These are phyloP conservation scores for Bursaphelenchus mucronatus DNA, from an alignment of 1,140 invertebrate species.

Conservation along the genomic window DNA sequence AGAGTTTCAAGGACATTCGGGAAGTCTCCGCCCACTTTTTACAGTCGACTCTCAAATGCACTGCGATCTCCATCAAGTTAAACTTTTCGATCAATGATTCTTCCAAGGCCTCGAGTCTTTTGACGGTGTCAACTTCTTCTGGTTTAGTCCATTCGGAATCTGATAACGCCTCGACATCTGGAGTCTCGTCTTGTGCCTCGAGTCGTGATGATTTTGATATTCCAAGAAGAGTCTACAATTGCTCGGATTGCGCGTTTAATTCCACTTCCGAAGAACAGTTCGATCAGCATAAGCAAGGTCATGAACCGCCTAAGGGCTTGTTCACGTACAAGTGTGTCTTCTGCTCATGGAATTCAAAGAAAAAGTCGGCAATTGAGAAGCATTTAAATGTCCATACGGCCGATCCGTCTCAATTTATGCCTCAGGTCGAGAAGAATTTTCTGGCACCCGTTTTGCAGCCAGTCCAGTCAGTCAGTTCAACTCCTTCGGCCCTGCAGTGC, in stretches of 20 bases:
- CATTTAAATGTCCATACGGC: slow-evolving; percentile 40
- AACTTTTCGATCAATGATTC: slow-evolving; percentile 27
- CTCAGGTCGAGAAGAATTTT: slow-evolving; percentile 40
- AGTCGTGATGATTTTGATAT: neutral
- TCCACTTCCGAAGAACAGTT: slow-evolving; percentile 10
- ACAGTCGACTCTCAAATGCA: slow-evolving; percentile 13
- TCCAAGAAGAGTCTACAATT: slow-evolving; percentile 3
- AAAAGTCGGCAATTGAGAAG: slow-evolving; percentile 29
- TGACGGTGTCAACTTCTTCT: slow-evolving; percentile 14
- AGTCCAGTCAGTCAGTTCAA: no score
- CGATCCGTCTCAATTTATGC: slow-evolving; percentile 36
- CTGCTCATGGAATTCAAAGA: slow-evolving; percentile 41
- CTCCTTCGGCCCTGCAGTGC: no score
- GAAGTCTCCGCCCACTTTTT: slow-evolving; percentile 33
- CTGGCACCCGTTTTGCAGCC: slow-evolving; percentile 13
- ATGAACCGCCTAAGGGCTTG: slow-evolving; percentile 28
- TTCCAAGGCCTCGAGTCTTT: slow-evolving; percentile 6
- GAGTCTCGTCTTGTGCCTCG: slow-evolving; percentile 7
- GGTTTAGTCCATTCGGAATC: slow-evolving; percentile 26
- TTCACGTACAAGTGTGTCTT: slow-evolving; percentile 43
- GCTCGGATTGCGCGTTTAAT: slow-evolving; percentile 22
- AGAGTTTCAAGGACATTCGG: slow-evolving; percentile 34
- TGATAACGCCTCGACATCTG: slow-evolving; percentile 16
- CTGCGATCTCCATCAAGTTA: slow-evolving; percentile 37
- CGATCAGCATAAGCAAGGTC: slow-evolving; percentile 24